phyloP scores from a whole-genome alignment of 2,113 vertebrate species.

The Himantopus leucocephalus region DNA sequence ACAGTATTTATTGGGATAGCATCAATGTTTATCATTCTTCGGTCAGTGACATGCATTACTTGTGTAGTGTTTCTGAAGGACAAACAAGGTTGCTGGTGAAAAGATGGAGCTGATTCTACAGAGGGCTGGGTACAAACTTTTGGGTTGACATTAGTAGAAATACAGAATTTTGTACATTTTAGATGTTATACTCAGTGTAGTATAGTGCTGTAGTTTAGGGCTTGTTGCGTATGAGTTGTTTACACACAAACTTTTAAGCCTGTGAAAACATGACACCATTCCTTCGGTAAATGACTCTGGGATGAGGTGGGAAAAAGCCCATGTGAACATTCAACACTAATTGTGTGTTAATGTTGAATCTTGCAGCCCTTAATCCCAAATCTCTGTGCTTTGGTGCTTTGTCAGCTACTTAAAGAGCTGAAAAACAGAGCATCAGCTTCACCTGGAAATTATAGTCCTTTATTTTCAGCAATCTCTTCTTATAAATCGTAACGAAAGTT shows the following conservation, averaged over 20 bases:
- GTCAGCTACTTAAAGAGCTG: not conserved
- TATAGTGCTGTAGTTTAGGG: not conserved
- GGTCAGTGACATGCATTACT: not conserved
- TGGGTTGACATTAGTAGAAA: not conserved
- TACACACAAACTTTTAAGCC: not conserved
- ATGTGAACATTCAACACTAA: not conserved
- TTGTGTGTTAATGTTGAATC: not conserved
- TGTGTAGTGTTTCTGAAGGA: not conserved
- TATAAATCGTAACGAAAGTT: not conserved
- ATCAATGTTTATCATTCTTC: slow-evolving; percentile 19
- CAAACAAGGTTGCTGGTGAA: not conserved
- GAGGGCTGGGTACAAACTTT: not conserved
- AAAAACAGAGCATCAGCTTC: not conserved
- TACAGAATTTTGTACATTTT: not conserved
- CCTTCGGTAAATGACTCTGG: not conserved
- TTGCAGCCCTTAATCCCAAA: not conserved
- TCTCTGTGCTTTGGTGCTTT: not conserved
- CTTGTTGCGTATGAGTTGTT: not conserved
- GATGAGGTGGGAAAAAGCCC: not conserved
- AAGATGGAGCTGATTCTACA: not conserved
- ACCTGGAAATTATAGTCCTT: not conserved
- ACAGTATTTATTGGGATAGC: slow-evolving; percentile 18
- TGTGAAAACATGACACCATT: not conserved
- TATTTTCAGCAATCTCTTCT: not conserved
- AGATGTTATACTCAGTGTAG: not conserved